A percentile compares a stretch with the other conserved stretches of the same genome.
phyloP scores from a whole-genome alignment of 2,797 vertebrate genomes.

The Varecia variegata region DNA sequence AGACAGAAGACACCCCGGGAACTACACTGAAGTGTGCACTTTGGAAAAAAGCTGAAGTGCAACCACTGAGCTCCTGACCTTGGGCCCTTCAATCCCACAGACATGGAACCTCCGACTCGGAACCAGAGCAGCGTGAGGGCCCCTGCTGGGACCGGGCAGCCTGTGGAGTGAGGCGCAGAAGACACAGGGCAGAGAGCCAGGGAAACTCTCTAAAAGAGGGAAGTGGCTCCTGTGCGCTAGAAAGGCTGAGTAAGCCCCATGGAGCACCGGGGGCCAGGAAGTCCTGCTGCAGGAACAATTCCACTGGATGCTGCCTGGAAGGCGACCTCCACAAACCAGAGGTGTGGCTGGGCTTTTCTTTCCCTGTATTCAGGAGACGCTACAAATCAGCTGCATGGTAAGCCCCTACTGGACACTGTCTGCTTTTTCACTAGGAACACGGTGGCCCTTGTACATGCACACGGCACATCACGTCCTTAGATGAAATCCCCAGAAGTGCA shows the following conservation, averaged over 20 bases:
- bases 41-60: background rate
- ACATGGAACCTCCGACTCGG: background rate
- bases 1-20: background rate
- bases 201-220: background rate
- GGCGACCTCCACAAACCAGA: too few relatives aligned
- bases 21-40: background rate
- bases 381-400: background rate
- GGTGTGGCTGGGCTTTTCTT: background rate
- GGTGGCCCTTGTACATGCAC: background rate
- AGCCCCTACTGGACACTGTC: background rate
- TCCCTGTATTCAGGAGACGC: background rate
- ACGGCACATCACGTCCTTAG: background rate
- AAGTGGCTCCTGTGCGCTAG: background rate
- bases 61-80: background rate
- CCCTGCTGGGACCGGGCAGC: background rate
- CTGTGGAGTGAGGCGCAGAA: background rate
- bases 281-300: background rate
- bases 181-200: background rate
- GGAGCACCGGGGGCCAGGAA: background rate
- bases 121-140: background rate
- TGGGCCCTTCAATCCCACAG: background rate
- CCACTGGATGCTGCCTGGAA: background rate
- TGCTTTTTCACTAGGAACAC: background rate
- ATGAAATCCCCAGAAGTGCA: background rate
- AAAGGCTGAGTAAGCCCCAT: too few relatives aligned